phyloP scores from a whole-genome alignment of 2,113 vertebrate genomes.

The Nibea albiflora region DNA sequence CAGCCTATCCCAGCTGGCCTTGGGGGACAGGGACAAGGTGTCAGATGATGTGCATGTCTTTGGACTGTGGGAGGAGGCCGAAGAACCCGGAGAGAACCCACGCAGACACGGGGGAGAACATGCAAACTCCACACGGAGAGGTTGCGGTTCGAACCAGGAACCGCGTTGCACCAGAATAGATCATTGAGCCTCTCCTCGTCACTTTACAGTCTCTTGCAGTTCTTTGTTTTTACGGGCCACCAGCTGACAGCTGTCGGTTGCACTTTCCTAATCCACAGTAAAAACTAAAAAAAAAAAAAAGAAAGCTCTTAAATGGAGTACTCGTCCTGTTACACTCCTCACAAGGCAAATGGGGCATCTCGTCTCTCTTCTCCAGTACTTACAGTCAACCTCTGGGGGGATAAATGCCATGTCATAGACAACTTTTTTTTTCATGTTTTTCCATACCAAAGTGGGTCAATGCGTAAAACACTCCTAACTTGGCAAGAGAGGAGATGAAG shows the following conservation, averaged over 20 bases:
- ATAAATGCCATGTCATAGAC: constrained; percentile 71
- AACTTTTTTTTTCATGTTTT: constrained; percentile 68
- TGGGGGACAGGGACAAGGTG: too few species aligned
- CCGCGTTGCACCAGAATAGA: too few species aligned
- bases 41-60: too few species aligned
- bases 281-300: constrained; percentile 3
- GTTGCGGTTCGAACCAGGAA: too few species aligned
- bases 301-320: constrained; percentile 14
- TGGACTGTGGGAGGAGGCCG: too few species aligned
- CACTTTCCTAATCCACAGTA: constrained; percentile 13
- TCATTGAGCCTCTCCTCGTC: neutral
- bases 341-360: constrained; percentile 48
- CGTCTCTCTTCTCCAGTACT: constrained; percentile 27
- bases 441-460: constrained; percentile 85
- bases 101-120: too few species aligned
- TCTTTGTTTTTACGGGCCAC: neutral
- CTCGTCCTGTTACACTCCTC: constrained; percentile 54
- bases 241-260: constrained; percentile 11
- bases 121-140: too few species aligned
- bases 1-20: too few species aligned
- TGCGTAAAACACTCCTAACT: constrained; percentile 83
- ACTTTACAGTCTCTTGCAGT: neutral
- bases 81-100: too few species aligned
- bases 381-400: constrained; percentile 32
- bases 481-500: constrained; percentile 69